A percentile compares a stretch with the other conserved stretches of the same genome.
Conservation (phyloP, 2,113 vertebrate species). For the Scopus umbretta region DNA sequence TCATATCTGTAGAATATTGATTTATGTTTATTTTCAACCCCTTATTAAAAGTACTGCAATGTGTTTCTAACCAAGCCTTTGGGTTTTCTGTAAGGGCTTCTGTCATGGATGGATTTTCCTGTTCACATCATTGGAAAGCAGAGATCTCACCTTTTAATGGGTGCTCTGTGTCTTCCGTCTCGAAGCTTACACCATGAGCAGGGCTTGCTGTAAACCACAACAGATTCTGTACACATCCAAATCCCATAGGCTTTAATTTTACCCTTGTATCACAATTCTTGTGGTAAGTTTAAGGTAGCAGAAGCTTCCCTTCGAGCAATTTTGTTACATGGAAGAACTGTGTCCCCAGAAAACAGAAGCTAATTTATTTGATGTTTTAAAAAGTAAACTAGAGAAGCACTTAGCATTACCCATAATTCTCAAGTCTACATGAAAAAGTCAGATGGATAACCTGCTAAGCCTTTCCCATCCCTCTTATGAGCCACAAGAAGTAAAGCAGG, state of each 20-base stretch:
- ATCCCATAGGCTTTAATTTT: neutral
- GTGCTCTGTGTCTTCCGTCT: neutral
- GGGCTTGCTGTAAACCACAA: neutral
- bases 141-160: neutral
- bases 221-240: neutral
- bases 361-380: neutral
- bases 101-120: neutral
- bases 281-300: neutral
- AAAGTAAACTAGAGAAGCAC: neutral
- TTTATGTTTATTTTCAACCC: neutral
- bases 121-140: neutral
- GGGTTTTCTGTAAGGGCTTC: neutral
- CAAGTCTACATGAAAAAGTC: neutral
- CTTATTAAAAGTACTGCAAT: neutral
- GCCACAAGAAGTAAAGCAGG: neutral
- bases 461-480: neutral
- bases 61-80: neutral
- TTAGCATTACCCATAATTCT: neutral
- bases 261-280: neutral
- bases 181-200: neutral
- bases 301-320: neutral
- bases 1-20: neutral
- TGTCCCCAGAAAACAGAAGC: neutral
- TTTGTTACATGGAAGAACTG: neutral
- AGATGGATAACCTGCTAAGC: neutral